Conservation (phyloP, 2,113 vertebrate species). For the Dipodomys stephensi region DNA sequence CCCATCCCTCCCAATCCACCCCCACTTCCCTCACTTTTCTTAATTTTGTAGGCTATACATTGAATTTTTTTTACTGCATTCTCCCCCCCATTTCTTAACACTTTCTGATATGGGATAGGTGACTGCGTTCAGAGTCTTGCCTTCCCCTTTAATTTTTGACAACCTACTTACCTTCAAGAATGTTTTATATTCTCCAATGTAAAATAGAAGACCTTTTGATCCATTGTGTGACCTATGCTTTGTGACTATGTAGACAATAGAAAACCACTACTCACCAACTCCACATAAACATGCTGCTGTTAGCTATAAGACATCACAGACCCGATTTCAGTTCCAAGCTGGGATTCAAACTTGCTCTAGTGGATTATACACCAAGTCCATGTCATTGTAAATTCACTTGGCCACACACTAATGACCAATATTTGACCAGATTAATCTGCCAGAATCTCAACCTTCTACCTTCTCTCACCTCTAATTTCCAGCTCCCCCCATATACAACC, state of each 20-base stretch:
- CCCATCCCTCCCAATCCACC: no score
- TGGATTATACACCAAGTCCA: background rate
- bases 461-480: background rate
- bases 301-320: background rate
- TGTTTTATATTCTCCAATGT: background rate
- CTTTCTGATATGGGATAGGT: background rate
- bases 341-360: background rate
- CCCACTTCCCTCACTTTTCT: no score
- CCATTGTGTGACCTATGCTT: background rate
- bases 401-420: background rate
- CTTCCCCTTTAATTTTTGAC: background rate
- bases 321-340: background rate
- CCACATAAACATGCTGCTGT: background rate
- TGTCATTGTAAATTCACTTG: background rate
- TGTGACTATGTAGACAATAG: background rate
- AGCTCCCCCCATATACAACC: background rate
- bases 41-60: no score
- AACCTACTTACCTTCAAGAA: slow-evolving; percentile 7
- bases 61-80: no score
- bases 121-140: background rate
- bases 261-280: background rate
- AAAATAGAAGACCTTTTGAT: background rate
- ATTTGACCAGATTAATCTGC: background rate
- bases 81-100: no score
- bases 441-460: background rate